Conservation (phyloP, 2,797 vertebrate genomes). For the Hydrolagus colliei region DNA sequence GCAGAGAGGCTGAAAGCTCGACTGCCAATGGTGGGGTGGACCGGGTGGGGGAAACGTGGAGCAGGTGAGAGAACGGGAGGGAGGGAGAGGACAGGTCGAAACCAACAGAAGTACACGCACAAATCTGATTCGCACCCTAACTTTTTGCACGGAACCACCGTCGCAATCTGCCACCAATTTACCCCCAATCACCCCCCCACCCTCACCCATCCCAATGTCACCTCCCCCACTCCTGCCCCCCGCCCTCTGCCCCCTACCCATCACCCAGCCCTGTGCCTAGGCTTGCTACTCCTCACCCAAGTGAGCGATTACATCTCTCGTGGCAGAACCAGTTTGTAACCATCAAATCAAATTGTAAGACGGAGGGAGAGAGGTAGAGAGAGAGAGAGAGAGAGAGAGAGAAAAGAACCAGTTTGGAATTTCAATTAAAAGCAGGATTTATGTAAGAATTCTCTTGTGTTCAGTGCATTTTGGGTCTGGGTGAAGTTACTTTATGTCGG, state of each 20-base stretch:
- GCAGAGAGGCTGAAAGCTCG: no score
- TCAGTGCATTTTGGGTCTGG: background rate
- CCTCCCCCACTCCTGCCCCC: no score
- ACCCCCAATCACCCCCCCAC: no score
- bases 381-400: background rate
- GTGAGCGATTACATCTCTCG: background rate
- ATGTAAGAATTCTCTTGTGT: conserved; percentile 4
- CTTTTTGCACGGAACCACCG: no score
- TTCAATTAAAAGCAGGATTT: conserved; percentile 29
- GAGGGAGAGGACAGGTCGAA: no score
- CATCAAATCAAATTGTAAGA: conserved; percentile 10
- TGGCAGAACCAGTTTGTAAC: background rate
- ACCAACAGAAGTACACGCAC: no score
- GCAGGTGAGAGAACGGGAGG: no score
- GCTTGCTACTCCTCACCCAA: background rate
- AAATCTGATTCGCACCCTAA: no score
- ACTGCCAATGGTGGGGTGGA: no score
- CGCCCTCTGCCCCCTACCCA: no score
- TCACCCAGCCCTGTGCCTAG: background rate
- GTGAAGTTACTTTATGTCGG: conserved; percentile 15
- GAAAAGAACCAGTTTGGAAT: conserved; percentile 11
- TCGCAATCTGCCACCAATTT: background rate
- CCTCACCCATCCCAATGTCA: no score
- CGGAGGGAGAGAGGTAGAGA: background rate
- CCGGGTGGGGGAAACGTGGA: no score